Evolutionary conservation across 2,113 vertebrate genomes (phyloP).

Genomic region (Halcyon malimbica): DNA sequence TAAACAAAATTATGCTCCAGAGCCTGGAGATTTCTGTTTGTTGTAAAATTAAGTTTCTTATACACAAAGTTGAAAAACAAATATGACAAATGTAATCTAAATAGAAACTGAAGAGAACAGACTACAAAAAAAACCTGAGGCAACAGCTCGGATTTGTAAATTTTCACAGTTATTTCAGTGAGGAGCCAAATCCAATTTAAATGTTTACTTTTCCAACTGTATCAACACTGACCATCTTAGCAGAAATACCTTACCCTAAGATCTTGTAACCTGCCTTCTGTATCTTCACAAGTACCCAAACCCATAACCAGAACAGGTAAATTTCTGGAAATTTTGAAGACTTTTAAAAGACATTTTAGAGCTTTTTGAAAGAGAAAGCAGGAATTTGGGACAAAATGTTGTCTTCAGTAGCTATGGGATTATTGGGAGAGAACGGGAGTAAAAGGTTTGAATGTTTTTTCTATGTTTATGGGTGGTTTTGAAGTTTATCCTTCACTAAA

Average conservation of each 20-base stretch:
- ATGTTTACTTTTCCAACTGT: background rate
- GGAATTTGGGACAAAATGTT: background rate
- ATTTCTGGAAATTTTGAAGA: background rate
- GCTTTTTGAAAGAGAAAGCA: background rate
- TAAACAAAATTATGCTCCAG: background rate
- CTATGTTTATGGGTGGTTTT: background rate
- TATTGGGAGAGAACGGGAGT: background rate
- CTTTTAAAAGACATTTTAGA: background rate
- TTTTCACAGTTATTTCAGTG: background rate
- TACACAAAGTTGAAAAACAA: background rate
- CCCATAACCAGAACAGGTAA: background rate
- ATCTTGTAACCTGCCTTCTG: background rate
- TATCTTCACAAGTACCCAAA: background rate
- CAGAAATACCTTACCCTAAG: background rate
- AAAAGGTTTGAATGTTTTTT: background rate
- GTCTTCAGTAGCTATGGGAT: background rate
- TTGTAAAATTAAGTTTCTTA: background rate
- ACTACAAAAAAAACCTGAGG: background rate
- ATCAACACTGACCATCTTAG: background rate
- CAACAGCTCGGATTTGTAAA: background rate
- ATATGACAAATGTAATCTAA: background rate
- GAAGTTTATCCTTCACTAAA: background rate
- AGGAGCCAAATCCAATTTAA: conserved; percentile 27
- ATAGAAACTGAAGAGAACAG: background rate
- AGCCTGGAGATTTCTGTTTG: background rate